phyloP scores from a whole-genome alignment of 2,113 vertebrate species.

The Elgaria multicarinata region DNA sequence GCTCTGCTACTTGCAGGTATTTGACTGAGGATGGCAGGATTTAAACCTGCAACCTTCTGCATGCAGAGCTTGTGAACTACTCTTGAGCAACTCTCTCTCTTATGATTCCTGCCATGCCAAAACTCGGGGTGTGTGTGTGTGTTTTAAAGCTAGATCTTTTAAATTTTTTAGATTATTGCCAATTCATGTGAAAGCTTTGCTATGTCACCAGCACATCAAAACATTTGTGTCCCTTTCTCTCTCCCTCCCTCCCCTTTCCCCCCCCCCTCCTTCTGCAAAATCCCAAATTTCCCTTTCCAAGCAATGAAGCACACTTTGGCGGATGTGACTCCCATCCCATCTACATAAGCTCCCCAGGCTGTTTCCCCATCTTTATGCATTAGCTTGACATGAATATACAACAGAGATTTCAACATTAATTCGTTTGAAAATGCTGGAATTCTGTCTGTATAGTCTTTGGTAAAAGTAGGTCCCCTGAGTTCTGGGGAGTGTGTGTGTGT shows the following conservation, averaged over 20 bases:
- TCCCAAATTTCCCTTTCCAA: not conserved
- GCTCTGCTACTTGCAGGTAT: too few relatives aligned
- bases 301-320: not conserved
- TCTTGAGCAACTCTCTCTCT: too few relatives aligned
- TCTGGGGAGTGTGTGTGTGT: not conserved
- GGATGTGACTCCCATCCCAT: not conserved
- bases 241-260: too few relatives aligned
- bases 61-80: too few relatives aligned
- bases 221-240: not conserved
- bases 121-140: too few relatives aligned
- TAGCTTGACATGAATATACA: conserved; percentile 21
- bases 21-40: too few relatives aligned
- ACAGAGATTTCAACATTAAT: conserved; percentile 14
- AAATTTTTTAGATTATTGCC: too few relatives aligned
- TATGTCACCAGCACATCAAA: not conserved
- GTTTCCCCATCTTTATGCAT: conserved; percentile 28
- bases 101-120: too few relatives aligned
- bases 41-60: too few relatives aligned
- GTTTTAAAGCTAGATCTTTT: too few relatives aligned
- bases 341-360: conserved; percentile 1
- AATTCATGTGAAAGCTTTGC: not conserved
- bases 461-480: conserved; percentile 21
- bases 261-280: not conserved
- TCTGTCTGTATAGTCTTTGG: not conserved
- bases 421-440: conserved; percentile 13